Percentiles rank a stretch among this genome's conserved stretches.
Conservation (phyloP, 2,113 vertebrate genomes). For the Rostratula benghalensis region DNA sequence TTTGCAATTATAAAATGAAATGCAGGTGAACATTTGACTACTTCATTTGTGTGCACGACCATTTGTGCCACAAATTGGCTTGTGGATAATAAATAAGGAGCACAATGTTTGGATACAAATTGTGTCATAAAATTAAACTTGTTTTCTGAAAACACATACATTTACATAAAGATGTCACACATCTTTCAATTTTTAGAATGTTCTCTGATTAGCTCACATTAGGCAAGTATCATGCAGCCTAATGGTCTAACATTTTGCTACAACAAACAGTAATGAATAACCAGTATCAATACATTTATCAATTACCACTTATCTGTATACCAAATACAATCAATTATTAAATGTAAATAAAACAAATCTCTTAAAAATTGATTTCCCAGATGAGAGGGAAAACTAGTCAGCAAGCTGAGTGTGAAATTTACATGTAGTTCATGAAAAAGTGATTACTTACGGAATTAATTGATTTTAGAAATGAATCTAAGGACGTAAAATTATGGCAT, state of each 20-base stretch:
- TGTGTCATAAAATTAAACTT: neutral
- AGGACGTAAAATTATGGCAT: neutral
- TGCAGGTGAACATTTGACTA: neutral
- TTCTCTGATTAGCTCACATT: neutral
- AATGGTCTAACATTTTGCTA: neutral
- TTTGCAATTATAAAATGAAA: neutral
- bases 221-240: neutral
- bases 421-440: conserved; percentile 62
- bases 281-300: conserved; percentile 23
- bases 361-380: conserved; percentile 67
- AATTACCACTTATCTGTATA: conserved; percentile 38
- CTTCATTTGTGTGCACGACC: neutral
- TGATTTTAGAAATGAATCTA: conserved; percentile 55
- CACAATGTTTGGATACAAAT: neutral
- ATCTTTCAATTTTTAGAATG: neutral
- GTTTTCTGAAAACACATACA: neutral
- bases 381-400: conserved; percentile 63
- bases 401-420: conserved; percentile 68
- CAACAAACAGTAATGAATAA: neutral
- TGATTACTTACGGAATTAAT: conserved; percentile 65
- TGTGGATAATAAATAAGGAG: neutral
- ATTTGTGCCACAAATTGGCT: neutral
- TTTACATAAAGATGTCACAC: neutral
- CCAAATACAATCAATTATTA: conserved; percentile 38
- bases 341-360: conserved; percentile 61